Evolutionary conservation across 2,113 vertebrate genomes (phyloP).

Genomic region (Urocolius indicus): DNA sequence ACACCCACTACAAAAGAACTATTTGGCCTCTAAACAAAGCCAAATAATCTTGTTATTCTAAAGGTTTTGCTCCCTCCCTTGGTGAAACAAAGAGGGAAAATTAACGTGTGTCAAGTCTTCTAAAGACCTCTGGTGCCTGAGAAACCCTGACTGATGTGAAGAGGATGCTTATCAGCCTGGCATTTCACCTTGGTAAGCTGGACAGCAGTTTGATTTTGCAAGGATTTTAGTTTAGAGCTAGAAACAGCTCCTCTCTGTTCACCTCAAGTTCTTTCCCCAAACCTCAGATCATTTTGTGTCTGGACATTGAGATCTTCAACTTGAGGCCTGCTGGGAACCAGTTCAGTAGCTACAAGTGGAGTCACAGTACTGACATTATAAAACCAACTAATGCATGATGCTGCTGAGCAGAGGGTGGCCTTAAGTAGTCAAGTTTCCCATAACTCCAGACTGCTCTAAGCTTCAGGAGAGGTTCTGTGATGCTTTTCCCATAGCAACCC

Average conservation of each 20-base stretch:
- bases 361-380: neutral
- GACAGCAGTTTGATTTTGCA: neutral
- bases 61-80: neutral
- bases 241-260: neutral
- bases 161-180: neutral
- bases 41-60: neutral
- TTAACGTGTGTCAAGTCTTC: neutral
- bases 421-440: accelerated
- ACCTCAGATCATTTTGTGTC: neutral
- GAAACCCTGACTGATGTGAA: neutral
- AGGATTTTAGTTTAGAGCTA: neutral
- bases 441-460: neutral
- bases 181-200: neutral
- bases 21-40: neutral
- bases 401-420: neutral
- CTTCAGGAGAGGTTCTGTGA: neutral
- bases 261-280: neutral
- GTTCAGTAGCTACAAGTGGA: neutral
- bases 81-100: neutral
- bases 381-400: accelerated
- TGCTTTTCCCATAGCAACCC: neutral
- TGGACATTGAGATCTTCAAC: neutral
- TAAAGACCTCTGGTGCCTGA: neutral
- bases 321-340: neutral
- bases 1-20: neutral